Evolutionary conservation across 2,888 invertebrate species (phyloP).

Genomic region (Euproctis similis): DNA sequence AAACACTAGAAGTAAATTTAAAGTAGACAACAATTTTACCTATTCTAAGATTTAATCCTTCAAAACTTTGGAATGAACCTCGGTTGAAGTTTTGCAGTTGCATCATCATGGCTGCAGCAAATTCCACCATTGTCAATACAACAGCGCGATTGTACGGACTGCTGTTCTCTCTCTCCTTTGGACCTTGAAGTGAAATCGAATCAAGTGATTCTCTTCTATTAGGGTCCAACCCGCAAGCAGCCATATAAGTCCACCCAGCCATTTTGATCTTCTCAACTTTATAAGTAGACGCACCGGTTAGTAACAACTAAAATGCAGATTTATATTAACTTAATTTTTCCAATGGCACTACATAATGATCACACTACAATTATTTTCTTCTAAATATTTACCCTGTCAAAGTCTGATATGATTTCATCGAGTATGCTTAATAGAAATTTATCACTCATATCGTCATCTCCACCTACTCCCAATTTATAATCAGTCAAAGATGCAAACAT

Average conservation of each 20-base stretch:
- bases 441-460: conserved; percentile 79
- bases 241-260: conserved; percentile 98
- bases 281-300: conserved; percentile 75
- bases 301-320: conserved; percentile 75
- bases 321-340: neutral
- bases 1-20: conserved; percentile 2
- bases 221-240: conserved; percentile 92
- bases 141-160: conserved; percentile 52
- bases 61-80: conserved; percentile 75
- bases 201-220: conserved; percentile 78
- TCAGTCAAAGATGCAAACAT: conserved; percentile 97
- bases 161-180: conserved; percentile 37
- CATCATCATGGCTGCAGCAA: conserved; percentile 70
- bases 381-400: conserved; percentile 83
- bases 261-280: conserved; percentile 97
- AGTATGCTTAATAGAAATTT: conserved; percentile 82
- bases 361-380: neutral
- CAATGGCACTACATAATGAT: neutral
- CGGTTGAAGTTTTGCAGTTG: conserved; percentile 72
- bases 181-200: conserved; percentile 36
- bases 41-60: conserved; percentile 82
- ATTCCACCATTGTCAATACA: conserved; percentile 66
- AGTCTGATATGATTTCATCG: conserved; percentile 94
- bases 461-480: conserved; percentile 81
- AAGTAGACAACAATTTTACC: conserved; percentile 64